phyloP scores from a whole-genome alignment of 2,113 vertebrate genomes.

The Cyprinodon tularosa region DNA sequence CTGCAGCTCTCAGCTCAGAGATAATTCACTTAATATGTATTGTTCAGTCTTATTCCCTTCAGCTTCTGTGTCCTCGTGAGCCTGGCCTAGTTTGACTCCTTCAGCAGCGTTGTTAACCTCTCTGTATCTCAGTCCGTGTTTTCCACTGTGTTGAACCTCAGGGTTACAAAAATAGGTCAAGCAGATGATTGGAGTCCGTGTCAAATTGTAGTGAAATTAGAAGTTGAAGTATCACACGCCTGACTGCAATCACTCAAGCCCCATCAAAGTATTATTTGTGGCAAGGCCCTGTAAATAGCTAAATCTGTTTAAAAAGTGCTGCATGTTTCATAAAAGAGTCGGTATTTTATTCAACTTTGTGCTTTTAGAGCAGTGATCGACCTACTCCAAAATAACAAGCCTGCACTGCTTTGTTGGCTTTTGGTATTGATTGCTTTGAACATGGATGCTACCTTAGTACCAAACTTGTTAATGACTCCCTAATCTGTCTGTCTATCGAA shows the following conservation, averaged over 20 bases:
- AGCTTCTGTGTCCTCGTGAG: constrained; percentile 19
- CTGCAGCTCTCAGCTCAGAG: constrained; percentile 48
- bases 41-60: constrained; percentile 46
- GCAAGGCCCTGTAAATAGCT: constrained; percentile 26
- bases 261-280: constrained; percentile 36
- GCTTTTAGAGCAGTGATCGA: constrained; percentile 37
- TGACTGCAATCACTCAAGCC: constrained; percentile 33
- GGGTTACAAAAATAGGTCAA: constrained; percentile 64
- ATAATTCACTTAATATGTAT: constrained; percentile 70
- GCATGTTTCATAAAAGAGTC: not conserved
- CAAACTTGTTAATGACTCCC: constrained; percentile 46
- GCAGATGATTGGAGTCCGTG: constrained; percentile 46
- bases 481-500: constrained; percentile 32
- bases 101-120: constrained; percentile 50
- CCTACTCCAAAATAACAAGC: constrained; percentile 65
- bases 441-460: constrained; percentile 42
- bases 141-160: constrained; percentile 42
- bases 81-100: constrained; percentile 54
- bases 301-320: constrained; percentile 8
- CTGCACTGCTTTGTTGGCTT: constrained; percentile 31
- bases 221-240: constrained; percentile 26
- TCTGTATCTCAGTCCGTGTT: constrained; percentile 26
- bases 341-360: constrained; percentile 15
- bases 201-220: constrained; percentile 59
- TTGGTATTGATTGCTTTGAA: constrained; percentile 62